These are phyloP conservation scores for Aramus guarauna DNA, from an alignment of 2,113 vertebrate species.

Conservation along the genomic window DNA sequence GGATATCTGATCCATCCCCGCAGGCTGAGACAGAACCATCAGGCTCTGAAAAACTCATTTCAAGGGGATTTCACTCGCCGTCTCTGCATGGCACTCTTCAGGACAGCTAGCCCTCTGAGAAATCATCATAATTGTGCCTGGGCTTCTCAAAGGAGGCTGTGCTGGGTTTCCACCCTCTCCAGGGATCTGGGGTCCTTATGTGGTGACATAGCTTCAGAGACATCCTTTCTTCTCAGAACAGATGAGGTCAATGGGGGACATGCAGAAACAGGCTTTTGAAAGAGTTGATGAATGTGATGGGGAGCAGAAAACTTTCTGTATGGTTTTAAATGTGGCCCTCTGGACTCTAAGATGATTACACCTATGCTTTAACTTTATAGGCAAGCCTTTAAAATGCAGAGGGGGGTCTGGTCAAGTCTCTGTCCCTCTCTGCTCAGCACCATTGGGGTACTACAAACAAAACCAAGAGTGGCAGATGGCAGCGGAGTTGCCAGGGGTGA, in stretches of 20 bases:
- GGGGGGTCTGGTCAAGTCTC: not conserved
- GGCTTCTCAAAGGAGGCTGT: not conserved
- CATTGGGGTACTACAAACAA: not conserved
- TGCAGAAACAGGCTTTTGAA: not conserved
- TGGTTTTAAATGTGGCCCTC: not conserved
- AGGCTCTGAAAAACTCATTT: not conserved
- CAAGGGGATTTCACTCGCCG: not conserved
- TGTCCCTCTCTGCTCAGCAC: not conserved
- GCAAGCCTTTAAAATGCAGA: not conserved
- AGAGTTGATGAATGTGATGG: not conserved
- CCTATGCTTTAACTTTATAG: not conserved
- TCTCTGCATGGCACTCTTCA: not conserved
- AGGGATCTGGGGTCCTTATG: not conserved
- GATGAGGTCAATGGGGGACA: not conserved
- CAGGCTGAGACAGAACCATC: not conserved
- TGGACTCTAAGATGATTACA: not conserved
- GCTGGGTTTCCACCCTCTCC: not conserved
- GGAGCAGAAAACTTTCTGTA: not conserved
- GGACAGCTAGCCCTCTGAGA: not conserved
- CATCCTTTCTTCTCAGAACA: not conserved
- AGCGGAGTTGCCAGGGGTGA: not conserved
- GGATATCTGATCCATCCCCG: not conserved
- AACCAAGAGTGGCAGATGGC: accelerated
- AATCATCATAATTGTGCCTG: not conserved
- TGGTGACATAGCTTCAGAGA: not conserved